Evolutionary conservation across 2,113 vertebrate genomes (phyloP), one percentile per base, ranked within the genome.

Genomic region (Mionectes macconnelli): DNA sequence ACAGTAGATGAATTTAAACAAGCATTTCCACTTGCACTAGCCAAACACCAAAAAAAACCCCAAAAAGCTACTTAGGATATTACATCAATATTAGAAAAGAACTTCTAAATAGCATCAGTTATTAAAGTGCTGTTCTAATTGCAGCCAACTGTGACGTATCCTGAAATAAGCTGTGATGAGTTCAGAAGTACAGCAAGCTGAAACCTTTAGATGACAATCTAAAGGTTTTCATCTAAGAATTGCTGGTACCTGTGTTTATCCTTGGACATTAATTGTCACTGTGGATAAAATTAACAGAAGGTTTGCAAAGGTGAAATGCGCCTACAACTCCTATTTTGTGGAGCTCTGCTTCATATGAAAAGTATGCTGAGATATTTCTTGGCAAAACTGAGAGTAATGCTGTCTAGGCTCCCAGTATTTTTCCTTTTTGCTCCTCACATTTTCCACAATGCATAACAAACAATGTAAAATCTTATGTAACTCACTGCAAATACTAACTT

Each of bases 1-100:
- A 60, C 28, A 88, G 57, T 19, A 74, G 53, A 72, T 57, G 20
- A 84, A 92, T 93, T 95, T 94, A 89, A 96, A 94, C 20, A 86
- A 84, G 86, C 22, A 70, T 90, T 95, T 93, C 73, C 35, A 85
- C 59, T 91, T 96, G 64, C 45, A 60, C 13, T 53, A 92, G 42
- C 4, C 7, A 59, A 45, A 64, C 60, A 40, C 6, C 23, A 60
- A 6, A 60, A 17, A 33, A 21, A 50, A 53, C n/a, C n/a, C n/a
- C n/a, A n/a, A n/a, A n/a, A n/a, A n/a, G n/a, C 22, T 6, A 42
- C n/a, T 25, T 60, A 25, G 64, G 35, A 40, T 87, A 85, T 45
- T 66, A 66, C 20, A 83, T 44, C 27, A 57, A 15, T 88, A 52
- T 78, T 81, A 90, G 40, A 74, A 95, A 95, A 87, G 52, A 86